Evolutionary conservation across 2,113 vertebrate genomes (phyloP), one percentile per base, ranked within the genome.

Genomic region (Cygnus atratus): DNA sequence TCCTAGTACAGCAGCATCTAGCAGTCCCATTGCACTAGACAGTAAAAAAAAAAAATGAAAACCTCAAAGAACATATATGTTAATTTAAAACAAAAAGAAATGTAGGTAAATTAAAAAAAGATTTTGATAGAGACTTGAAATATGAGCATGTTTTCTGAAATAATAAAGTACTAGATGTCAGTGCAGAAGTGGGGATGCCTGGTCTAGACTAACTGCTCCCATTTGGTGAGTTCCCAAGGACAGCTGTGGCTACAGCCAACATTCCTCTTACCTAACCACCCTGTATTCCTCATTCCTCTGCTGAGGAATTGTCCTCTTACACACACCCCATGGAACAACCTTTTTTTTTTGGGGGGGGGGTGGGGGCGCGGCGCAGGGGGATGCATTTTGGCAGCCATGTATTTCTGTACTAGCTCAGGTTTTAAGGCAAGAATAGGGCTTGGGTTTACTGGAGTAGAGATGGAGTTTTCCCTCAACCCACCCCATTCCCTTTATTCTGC

Each of bases 121-220:
- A 26, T 39, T 39, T 39, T 39, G 13, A 11, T 3, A 9, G 24
- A 3, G 3, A 9, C 8, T 46, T 33, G 9, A 88, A 75, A 58
- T 10, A 58, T 0, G 9, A 52, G 8, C 14, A 5, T 7, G 1
- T 26, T 86, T 70, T 8, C 44, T n/a, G 31, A 63, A 81, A 78
- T 4, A 65, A 8, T 2, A n/a, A 0, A 16, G 11, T 4, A 5
- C 2, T 19, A 19, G 14, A 1, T 44, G 5, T n/a, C 33, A 9
- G 12, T 7, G 13, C 7, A 44, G 17, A 2, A 41, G 9, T 4
- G 8, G 10, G 55, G 37, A 24, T 4, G 11, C 11, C 13, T 6
- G 8, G 21, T 13, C 28, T 41, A 35, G 20, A 41, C 24, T 20
- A 26, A 17, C 18, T 2, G 19, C 6, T 9, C 12, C n/a, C 26